Conservation (phyloP, 1,140 invertebrate species). For the Doryteuthis pealeii region DNA sequence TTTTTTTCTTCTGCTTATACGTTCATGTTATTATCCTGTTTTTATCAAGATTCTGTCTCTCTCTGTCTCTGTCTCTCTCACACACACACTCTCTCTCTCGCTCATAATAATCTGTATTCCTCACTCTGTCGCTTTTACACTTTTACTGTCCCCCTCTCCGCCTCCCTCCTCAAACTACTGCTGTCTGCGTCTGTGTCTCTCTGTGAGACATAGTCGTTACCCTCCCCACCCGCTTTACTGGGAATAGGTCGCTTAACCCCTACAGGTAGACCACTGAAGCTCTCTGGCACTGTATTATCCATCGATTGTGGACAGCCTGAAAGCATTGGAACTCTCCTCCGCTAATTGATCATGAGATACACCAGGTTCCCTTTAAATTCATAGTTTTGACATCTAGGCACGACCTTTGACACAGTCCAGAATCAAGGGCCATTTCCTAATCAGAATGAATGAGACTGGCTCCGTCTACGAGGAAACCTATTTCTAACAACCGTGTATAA, state of each 20-base stretch:
- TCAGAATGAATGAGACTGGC: conserved; percentile 2
- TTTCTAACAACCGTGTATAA: conserved; percentile 5
- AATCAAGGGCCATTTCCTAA: conserved; percentile 3
- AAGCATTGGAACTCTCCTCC: neutral
- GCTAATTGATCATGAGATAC: conserved; percentile 7
- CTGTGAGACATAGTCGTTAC: too few relatives aligned
- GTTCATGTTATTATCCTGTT: too few relatives aligned
- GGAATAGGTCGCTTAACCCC: neutral
- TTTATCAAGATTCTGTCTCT: too few relatives aligned
- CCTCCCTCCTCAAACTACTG: too few relatives aligned
- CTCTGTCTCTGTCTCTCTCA: too few relatives aligned
- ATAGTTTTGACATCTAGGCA: conserved; percentile 4
- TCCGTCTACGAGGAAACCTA: neutral
- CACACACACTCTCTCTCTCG: too few relatives aligned
- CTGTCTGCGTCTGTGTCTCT: too few relatives aligned
- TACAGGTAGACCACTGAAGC: neutral
- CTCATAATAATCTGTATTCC: too few relatives aligned
- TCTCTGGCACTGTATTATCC: neutral
- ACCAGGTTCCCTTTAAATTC: conserved; percentile 10
- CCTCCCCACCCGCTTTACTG: neutral
- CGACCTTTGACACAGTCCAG: conserved; percentile 7
- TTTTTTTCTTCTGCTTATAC: too few relatives aligned
- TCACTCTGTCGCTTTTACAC: too few relatives aligned
- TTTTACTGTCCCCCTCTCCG: too few relatives aligned
- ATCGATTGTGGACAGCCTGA: neutral